A percentile compares a stretch with the other conserved stretches of the same genome.
Conservation (phyloP, 2,888 invertebrate species). For the Hypselothyrea guttata region DNA sequence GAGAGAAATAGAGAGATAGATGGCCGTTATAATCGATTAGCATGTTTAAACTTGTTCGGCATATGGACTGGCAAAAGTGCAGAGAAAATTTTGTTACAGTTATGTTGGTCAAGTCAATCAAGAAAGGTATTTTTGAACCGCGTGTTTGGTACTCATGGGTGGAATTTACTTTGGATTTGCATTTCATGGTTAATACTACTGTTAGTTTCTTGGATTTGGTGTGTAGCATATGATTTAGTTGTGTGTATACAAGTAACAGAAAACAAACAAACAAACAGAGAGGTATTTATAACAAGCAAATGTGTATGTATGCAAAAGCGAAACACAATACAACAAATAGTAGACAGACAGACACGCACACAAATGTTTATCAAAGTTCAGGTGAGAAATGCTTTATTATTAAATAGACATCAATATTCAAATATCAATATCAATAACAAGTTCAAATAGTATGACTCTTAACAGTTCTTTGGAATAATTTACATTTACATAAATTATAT, state of each 20-base stretch:
- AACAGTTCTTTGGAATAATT: constrained; percentile 55
- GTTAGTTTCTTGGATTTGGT: constrained; percentile 1
- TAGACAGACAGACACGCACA: constrained; percentile 41
- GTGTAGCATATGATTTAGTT: constrained; percentile 28
- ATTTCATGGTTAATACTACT: not conserved
- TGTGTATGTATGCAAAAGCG: constrained; percentile 63
- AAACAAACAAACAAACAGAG: constrained; percentile 56
- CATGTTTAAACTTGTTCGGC: constrained; percentile 18
- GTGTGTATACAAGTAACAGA: constrained; percentile 32
- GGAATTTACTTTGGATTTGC: not conserved
- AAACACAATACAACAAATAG: constrained; percentile 37
- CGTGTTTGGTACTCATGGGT: constrained; percentile 26
- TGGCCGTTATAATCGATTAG: constrained; percentile 51
- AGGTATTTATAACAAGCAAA: constrained; percentile 63
- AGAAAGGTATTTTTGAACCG: constrained; percentile 74
- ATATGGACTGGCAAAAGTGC: constrained; percentile 40
- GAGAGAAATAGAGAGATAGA: constrained; percentile 24
- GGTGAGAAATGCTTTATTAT: constrained; percentile 44
- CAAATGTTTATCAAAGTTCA: constrained; percentile 56
- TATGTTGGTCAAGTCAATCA: constrained; percentile 60
- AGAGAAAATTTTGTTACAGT: constrained; percentile 40
- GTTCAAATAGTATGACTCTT: constrained; percentile 43
- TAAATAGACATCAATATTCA: constrained; percentile 66
- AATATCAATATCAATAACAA: constrained; percentile 58
- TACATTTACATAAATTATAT: constrained; percentile 22